Conservation (phyloP, 92 coral and sea anemone genomes). For the Parazoanthus swiftii region DNA sequence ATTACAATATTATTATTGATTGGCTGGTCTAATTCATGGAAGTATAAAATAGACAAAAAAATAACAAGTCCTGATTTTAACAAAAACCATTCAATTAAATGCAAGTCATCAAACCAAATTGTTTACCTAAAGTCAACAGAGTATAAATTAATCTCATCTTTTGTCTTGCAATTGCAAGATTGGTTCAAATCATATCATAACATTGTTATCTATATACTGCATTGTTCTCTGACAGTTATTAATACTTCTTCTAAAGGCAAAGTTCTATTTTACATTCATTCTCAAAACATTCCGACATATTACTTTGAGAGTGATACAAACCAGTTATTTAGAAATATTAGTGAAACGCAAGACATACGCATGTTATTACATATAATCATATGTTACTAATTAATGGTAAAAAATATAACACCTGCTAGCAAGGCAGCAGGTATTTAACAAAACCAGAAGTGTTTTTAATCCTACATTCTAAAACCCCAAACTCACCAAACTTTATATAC, state of each 20-base stretch:
- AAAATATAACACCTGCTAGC: slow-evolving; percentile 23
- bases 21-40: background rate
- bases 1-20: too few relatives aligned
- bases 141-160: background rate
- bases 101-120: background rate
- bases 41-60: too few relatives aligned
- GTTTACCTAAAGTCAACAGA: background rate
- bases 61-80: background rate
- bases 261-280: background rate
- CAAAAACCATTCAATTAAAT: background rate
- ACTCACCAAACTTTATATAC: background rate
- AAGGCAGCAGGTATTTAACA: slow-evolving; percentile 17
- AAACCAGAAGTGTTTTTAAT: slow-evolving; percentile 10
- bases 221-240: background rate
- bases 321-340: background rate
- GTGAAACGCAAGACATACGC: too few relatives aligned
- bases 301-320: background rate
- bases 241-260: background rate
- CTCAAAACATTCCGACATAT: background rate
- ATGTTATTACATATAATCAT: slow-evolving; percentile 12
- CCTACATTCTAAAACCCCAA: slow-evolving; percentile 1
- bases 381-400: slow-evolving; percentile 27
- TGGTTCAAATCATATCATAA: background rate
- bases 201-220: too few relatives aligned
- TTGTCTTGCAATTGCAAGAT: background rate